Conservation (phyloP, 2,888 invertebrate species). For the Hypomecis punctinalis region DNA sequence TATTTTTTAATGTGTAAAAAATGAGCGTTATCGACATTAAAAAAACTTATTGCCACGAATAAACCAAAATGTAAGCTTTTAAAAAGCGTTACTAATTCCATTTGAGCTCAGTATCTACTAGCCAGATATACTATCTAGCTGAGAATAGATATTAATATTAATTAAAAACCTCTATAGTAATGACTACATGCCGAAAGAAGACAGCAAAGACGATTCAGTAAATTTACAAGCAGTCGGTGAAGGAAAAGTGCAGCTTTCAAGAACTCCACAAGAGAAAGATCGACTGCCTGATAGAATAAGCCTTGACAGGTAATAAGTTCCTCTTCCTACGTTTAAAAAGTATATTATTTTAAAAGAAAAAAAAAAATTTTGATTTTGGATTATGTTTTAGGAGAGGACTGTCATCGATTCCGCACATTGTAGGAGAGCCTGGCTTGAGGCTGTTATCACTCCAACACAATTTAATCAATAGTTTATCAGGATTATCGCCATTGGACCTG, state of each 20-base stretch:
- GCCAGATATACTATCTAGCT: too few relatives aligned
- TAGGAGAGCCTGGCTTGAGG: conserved; percentile 92
- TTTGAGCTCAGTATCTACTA: too few relatives aligned
- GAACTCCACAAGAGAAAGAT: conserved; percentile 91
- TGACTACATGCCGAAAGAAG: conserved; percentile 60
- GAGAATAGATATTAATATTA: too few relatives aligned
- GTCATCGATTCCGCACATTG: conserved; percentile 92
- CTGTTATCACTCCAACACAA: conserved; percentile 97
- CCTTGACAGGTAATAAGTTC: conserved; percentile 90
- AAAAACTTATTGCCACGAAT: too few relatives aligned
- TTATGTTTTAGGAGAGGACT: conserved; percentile 88
- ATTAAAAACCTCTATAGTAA: conserved; percentile 41
- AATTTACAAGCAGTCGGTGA: conserved; percentile 86
- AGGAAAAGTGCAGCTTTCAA: conserved; percentile 88
- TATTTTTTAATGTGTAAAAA: too few relatives aligned
- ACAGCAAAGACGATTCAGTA: conserved; percentile 69
- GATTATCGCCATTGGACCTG: conserved; percentile 83
- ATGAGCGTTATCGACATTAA: too few relatives aligned
- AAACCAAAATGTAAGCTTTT: too few relatives aligned
- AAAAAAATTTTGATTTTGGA: neutral
- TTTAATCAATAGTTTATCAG: conserved; percentile 90
- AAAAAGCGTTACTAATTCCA: too few relatives aligned
- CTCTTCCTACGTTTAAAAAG: neutral
- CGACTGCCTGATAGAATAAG: conserved; percentile 95
- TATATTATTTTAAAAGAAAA: neutral